Evolutionary conservation across 2,888 invertebrate species (phyloP).

Genomic region (Diarsia dahlii): DNA sequence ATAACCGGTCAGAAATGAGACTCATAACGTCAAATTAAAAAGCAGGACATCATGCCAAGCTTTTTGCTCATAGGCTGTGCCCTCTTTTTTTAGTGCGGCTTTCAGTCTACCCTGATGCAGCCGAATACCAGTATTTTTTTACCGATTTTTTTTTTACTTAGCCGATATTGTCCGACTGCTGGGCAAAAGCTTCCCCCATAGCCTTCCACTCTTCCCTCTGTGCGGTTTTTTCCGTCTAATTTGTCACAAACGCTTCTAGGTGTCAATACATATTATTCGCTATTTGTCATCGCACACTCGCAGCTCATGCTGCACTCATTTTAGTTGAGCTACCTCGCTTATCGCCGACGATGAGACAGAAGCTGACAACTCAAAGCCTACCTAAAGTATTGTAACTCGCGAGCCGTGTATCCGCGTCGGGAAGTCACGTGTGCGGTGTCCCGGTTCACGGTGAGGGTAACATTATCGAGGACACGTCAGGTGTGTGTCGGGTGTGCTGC

Average conservation of each 20-base stretch:
- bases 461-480: conserved; percentile 43
- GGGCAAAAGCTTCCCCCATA: too few species aligned
- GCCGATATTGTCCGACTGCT: too few species aligned
- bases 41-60: too few species aligned
- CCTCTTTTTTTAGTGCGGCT: too few species aligned
- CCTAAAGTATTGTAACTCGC: not conserved
- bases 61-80: too few species aligned
- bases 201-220: too few species aligned
- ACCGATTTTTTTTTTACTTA: too few species aligned
- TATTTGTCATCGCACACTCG: not conserved
- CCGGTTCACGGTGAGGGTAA: conserved; percentile 32
- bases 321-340: not conserved
- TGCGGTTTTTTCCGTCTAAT: too few species aligned
- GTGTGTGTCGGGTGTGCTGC: conserved; percentile 13
- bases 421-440: conserved; percentile 42
- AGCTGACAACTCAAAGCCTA: not conserved
- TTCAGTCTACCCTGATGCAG: too few species aligned
- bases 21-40: not conserved
- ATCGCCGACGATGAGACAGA: not conserved
- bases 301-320: not conserved
- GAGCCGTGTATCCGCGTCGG: conserved; percentile 5
- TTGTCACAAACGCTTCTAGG: too few species aligned
- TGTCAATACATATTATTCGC: too few species aligned
- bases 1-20: not conserved
- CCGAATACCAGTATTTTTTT: too few species aligned